A percentile compares a stretch with the other conserved stretches of the same genome.
Evolutionary conservation across 2,797 vertebrate genomes (phyloP).

Genomic region (Neoniphon sammara): DNA sequence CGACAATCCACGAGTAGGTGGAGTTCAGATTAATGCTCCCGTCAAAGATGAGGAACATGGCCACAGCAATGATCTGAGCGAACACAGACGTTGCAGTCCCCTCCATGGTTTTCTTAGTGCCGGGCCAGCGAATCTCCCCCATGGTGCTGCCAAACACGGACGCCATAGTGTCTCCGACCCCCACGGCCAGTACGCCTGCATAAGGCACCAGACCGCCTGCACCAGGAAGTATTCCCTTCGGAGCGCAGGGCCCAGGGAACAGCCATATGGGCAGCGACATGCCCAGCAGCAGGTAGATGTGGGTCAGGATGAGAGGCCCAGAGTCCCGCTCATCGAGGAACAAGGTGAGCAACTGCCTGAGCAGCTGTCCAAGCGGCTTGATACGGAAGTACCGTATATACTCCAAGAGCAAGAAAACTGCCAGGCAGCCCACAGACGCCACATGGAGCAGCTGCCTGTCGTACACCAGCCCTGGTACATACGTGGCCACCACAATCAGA

Average conservation of each 20-base stretch:
- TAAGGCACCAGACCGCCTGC: slow-evolving; percentile 92
- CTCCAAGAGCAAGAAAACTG: slow-evolving; percentile 90
- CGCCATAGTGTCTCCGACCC: slow-evolving; percentile 93
- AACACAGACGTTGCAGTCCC: slow-evolving; percentile 95
- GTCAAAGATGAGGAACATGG: slow-evolving; percentile 94
- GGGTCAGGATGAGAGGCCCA: slow-evolving; percentile 94
- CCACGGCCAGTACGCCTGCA: slow-evolving; percentile 92
- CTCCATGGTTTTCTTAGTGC: slow-evolving; percentile 97
- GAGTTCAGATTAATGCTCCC: slow-evolving; percentile 90
- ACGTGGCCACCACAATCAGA: slow-evolving; percentile 93
- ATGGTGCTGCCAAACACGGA: slow-evolving; percentile 93
- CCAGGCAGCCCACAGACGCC: slow-evolving; percentile 90
- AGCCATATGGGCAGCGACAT: slow-evolving; percentile 96
- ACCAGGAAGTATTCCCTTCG: slow-evolving; percentile 86
- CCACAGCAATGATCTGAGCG: slow-evolving; percentile 95
- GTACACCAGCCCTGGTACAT: slow-evolving; percentile 90
- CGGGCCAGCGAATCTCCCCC: slow-evolving; percentile 96
- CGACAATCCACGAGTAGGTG: slow-evolving; percentile 93
- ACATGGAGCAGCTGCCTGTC: slow-evolving; percentile 91
- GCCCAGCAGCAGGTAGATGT: slow-evolving; percentile 95
- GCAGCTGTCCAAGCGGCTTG: slow-evolving; percentile 89
- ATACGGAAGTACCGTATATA: slow-evolving; percentile 94
- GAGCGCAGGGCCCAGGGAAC: slow-evolving; percentile 89
- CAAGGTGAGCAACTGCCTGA: slow-evolving; percentile 89
- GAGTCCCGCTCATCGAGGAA: slow-evolving; percentile 97